Conservation (phyloP, 2,888 invertebrate species). For the Busseola fusca region DNA sequence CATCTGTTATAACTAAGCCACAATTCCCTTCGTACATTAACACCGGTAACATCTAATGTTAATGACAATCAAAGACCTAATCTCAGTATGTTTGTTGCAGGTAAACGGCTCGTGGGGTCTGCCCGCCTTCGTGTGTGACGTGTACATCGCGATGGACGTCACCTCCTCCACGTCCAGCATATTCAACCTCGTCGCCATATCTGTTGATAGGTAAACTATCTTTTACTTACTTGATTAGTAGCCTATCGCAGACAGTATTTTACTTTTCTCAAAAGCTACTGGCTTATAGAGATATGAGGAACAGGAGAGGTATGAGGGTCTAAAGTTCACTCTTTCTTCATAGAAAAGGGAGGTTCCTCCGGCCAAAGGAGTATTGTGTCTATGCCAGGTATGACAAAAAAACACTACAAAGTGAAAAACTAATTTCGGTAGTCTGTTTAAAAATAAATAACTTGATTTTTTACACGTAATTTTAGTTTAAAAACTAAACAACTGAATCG, state of each 20-base stretch:
- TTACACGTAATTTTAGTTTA: too few species aligned
- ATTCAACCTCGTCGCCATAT: slow-evolving; percentile 99
- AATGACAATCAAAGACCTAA: not conserved
- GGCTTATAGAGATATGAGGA: not conserved
- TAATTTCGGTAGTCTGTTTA: too few species aligned
- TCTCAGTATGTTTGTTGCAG: slow-evolving; percentile 82
- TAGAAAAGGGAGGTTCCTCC: not conserved
- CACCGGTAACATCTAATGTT: not conserved
- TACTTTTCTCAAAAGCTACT: not conserved
- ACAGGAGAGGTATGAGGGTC: not conserved
- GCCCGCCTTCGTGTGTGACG: slow-evolving; percentile 97
- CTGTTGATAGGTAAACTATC: slow-evolving; percentile 96
- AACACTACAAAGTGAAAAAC: too few species aligned
- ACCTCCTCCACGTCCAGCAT: slow-evolving; percentile 99
- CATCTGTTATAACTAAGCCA: too few species aligned
- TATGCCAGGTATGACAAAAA: too few species aligned
- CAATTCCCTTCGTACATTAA: not conserved
- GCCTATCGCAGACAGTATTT: too few species aligned
- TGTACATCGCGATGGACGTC: slow-evolving; percentile 99
- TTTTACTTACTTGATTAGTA: not conserved
- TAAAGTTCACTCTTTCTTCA: not conserved
- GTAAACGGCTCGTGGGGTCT: slow-evolving; percentile 96
- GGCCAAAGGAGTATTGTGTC: not conserved
- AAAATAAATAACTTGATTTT: too few species aligned
- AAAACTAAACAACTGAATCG: too few species aligned